These are phyloP conservation scores for Cossypha heuglini DNA, from an alignment of 2,797 vertebrate genomes.

Conservation along the genomic window DNA sequence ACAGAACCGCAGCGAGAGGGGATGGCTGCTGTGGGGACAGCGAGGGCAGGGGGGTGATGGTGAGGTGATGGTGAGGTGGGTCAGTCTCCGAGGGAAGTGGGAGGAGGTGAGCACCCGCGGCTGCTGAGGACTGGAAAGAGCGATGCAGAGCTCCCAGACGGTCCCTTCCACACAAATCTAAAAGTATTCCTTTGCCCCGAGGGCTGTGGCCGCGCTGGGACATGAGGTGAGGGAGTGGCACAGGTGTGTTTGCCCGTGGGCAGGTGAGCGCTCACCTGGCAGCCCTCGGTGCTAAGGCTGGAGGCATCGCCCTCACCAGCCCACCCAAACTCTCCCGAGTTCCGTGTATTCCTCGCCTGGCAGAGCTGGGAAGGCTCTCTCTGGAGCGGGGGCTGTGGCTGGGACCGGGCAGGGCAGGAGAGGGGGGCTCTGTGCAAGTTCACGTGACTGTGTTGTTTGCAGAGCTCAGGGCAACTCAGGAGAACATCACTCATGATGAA, in stretches of 20 bases:
- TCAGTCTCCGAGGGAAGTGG: not conserved
- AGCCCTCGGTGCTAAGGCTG: not conserved
- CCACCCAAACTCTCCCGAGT: not conserved
- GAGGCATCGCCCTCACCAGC: not conserved
- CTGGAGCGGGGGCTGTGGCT: not conserved
- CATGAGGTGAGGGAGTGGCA: rapidly evolving
- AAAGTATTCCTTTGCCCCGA: not conserved
- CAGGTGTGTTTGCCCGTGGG: not conserved
- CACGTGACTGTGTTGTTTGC: not conserved
- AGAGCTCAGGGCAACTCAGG: not conserved
- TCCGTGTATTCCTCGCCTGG: rapidly evolving
- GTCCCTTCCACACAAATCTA: not conserved
- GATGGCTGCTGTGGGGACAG: rapidly evolving
- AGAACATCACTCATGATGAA: not conserved
- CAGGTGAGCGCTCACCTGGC: not conserved
- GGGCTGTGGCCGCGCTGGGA: not conserved
- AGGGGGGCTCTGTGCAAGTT: rapidly evolving
- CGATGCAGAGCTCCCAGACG: not conserved
- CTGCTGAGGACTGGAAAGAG: not conserved
- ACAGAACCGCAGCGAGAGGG: rapidly evolving
- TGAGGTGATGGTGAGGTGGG: too few relatives aligned
- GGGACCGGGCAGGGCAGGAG: not conserved
- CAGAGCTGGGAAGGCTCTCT: not conserved
- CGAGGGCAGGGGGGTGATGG: not conserved
- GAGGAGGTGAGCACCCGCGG: rapidly evolving